A percentile compares a stretch with the other conserved stretches of the same genome.
phyloP scores from a whole-genome alignment of 2,113 vertebrate species.

The Platycercus adscitus region DNA sequence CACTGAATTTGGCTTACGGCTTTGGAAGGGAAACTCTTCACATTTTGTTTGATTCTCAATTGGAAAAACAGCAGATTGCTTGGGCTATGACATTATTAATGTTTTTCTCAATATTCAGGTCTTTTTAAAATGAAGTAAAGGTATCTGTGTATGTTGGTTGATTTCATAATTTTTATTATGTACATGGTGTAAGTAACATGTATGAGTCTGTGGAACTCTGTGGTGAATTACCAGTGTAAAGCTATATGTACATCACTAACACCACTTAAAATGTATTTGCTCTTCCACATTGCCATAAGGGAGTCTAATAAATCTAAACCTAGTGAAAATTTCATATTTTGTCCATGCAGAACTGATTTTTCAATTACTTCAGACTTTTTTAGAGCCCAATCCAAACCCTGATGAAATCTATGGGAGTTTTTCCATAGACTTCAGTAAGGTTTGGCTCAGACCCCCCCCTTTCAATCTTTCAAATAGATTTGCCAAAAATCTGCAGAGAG shows the following conservation, averaged over 20 bases:
- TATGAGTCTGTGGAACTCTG: neutral
- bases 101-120: neutral
- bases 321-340: conserved; percentile 42
- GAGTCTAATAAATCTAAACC: conserved; percentile 28
- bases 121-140: neutral
- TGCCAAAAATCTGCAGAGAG: conserved; percentile 55
- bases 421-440: conserved; percentile 51
- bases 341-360: conserved; percentile 51
- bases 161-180: neutral
- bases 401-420: conserved; percentile 64
- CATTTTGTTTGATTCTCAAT: neutral
- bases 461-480: conserved; percentile 43
- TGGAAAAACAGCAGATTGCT: neutral
- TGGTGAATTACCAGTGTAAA: neutral
- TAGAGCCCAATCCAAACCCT: conserved; percentile 47
- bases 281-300: conserved; percentile 1
- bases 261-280: neutral
- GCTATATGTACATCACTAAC: neutral
- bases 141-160: neutral
- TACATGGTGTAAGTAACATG: neutral
- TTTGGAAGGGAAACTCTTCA: neutral
- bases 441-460: conserved; percentile 34
- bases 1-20: neutral
- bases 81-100: neutral
- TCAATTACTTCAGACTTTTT: conserved; percentile 61